Evolutionary conservation across 2,888 invertebrate species (phyloP), one percentile per base, ranked within the genome.

Genomic region (Crepidodera aurea): DNA sequence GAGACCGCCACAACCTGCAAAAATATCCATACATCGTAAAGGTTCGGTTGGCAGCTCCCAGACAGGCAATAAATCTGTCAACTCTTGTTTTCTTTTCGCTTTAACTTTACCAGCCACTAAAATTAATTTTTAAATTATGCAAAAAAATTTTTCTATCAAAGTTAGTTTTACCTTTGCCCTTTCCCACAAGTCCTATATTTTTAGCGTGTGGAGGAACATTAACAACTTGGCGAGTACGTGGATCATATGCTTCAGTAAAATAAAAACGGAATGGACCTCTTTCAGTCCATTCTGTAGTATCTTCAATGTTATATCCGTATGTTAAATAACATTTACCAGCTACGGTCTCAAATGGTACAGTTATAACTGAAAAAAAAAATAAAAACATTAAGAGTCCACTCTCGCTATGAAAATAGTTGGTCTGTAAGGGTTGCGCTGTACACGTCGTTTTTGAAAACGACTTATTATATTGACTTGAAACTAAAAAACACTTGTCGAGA

Each of bases 1-100:
- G 39, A 94, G 78, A 15, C 93, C 94, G 39, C 94, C 94, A 79
- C 93, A 93, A 0, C 94, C 94, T 65, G 93, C 92, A 79, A 94
- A 94, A 19, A 94, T 89, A 75, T 94, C 94, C 71, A 94, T 81
- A 34, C 89, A 87, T 66, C 84, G 82, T 58, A 94, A 75, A 25
- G 87, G 87, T 56, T 80, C 77, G 0, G 84, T 69, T 22, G 83
- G 75, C 8, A 71, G 64, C 7, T 82, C 82, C 76, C 78, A 79
- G 19, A 70, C 79, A 75, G 60, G 79, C 71, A 62, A 75, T 59
- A 69, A 37, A 46, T 76, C 73, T 7, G 69, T 63, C 44, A 64
- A 65, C 10, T 57, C 84, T 0, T 84, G 84, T 73, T 90, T 90
- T 0, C 86, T 85, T 77, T 89, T 91, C 0, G 88, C 88, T 66